A percentile compares a stretch with the other conserved stretches of the same genome.
These are phyloP conservation scores for Chymomyza costata DNA, from an alignment of 1,140 invertebrate species.

Conservation along the genomic window DNA sequence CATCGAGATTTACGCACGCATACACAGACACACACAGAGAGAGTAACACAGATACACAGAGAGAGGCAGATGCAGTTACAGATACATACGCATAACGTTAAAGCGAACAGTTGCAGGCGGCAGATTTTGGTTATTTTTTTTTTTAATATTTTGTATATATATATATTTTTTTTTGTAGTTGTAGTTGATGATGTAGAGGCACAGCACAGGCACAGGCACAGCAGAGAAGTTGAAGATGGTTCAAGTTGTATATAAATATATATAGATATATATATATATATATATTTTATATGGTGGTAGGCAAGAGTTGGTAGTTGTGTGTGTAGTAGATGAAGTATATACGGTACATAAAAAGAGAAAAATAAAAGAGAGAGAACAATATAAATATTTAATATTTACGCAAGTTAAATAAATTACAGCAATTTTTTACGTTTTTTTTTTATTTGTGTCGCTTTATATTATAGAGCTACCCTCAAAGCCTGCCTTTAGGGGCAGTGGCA, in stretches of 20 bases:
- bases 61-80: slow-evolving; percentile 15
- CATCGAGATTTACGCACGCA: slow-evolving; percentile 11
- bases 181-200: slow-evolving; percentile 39
- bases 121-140: slow-evolving; percentile 8
- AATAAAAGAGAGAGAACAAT: slow-evolving; percentile 72
- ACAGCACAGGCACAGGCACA: slow-evolving; percentile 50
- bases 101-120: slow-evolving; percentile 24
- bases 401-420: slow-evolving; percentile 68
- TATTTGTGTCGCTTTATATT: too few relatives aligned
- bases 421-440: slow-evolving; percentile 15
- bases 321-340: slow-evolving; percentile 67
- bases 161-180: slow-evolving; percentile 24
- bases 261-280: too few relatives aligned
- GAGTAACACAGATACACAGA: slow-evolving; percentile 16
- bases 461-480: too few relatives aligned
- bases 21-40: slow-evolving; percentile 6
- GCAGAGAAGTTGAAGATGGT: slow-evolving; percentile 66
- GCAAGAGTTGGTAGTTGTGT: slow-evolving; percentile 50
- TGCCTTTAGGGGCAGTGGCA: too few relatives aligned
- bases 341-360: slow-evolving; percentile 72
- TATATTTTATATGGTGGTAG: too few relatives aligned
- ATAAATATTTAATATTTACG: slow-evolving; percentile 72
- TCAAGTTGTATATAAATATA: slow-evolving; percentile 54
- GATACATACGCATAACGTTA: slow-evolving; percentile 6
- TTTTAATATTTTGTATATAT: slow-evolving; percentile 10